Evolutionary conservation across 2,888 invertebrate genomes (phyloP), one percentile per base, ranked within the genome.

Genomic region (Odontomyia ornata): DNA sequence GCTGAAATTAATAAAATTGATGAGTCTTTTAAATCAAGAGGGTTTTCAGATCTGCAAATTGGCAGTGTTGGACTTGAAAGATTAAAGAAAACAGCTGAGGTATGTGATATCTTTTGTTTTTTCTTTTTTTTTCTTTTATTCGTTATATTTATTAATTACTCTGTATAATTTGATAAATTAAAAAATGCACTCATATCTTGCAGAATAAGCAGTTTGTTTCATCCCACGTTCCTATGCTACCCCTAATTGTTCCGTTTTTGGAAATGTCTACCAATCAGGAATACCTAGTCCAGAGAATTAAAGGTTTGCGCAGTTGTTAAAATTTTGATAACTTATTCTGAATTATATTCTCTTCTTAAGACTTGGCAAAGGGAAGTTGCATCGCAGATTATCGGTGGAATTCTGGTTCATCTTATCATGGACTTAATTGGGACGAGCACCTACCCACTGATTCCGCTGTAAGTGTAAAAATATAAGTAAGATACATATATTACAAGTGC

Each of bases 321-420:
- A 65, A 7, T 30, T 7, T 2, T 23, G 13, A 65, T 65, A 15
- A 9, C 36, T 9, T 36, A n/a, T 36, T 23, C 2, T 28, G 15
- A 30, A 64, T 30, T 28, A 30, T 2, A 36, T 36, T 36, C n/a
- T 36, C 36, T 3, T 9, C 9, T 36, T 36, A 83, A 89, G 93
- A 94, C 82, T 88, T 97, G 79, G 90, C 93, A 0, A 91, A 90
- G 83, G 96, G 95, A 79, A 95, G 96, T 11, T 95, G 95, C 83
- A 93, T 97, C 88, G 93, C 95, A 83, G 93, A 93, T 82, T 98
- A 93, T 87, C 91, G 92, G 80, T 97, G 97, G 97, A 92, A 93
- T 86, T 90, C 92, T 77, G 97, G 97, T 64, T 93, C 93, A 57
- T 88, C 88, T 30, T 90, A 91, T 82, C 90, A 91, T 82, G 91